These are phyloP conservation scores for Rutilus rutilus DNA, from an alignment of 2,113 vertebrate genomes.

Conservation along the genomic window DNA sequence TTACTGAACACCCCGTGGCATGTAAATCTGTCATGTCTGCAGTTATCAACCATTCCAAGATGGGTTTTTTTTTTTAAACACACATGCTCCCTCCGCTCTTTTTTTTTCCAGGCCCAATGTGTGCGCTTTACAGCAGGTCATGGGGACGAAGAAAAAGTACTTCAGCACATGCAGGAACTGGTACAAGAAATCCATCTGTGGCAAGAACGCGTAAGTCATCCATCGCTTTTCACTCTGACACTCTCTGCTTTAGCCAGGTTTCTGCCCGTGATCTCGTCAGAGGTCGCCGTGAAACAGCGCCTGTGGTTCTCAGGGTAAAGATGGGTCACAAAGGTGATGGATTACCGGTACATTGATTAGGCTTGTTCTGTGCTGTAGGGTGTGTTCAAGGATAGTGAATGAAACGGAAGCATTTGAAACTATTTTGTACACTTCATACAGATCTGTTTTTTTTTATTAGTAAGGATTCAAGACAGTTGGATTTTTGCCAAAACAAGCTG, in stretches of 20 bases:
- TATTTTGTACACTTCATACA: not conserved
- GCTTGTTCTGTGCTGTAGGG: not conserved
- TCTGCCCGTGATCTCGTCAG: not conserved
- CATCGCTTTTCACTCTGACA: slow-evolving; percentile 1
- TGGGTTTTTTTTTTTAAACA: not conserved
- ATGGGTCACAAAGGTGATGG: not conserved
- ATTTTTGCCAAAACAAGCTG: slow-evolving; percentile 1
- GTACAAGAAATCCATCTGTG: slow-evolving; percentile 94
- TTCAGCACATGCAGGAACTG: slow-evolving; percentile 98
- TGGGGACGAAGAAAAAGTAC: slow-evolving; percentile 93
- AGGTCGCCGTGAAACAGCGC: not conserved
- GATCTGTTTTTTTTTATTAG: not conserved
- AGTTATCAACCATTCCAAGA: not conserved
- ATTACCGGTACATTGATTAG: not conserved
- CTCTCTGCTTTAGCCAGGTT: not conserved
- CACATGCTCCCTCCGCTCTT: not conserved
- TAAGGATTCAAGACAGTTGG: not conserved
- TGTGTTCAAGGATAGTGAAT: not conserved
- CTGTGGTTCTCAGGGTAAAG: not conserved
- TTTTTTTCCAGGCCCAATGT: slow-evolving; percentile 83
- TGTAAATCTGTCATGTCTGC: not conserved
- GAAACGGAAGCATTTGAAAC: not conserved
- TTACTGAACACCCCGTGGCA: not conserved
- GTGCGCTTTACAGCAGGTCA: slow-evolving; percentile 93
- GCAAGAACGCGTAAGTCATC: slow-evolving; percentile 93